Evolutionary conservation across 2,113 vertebrate species (phyloP).

Genomic region (Chlorocebus sabaeus): DNA sequence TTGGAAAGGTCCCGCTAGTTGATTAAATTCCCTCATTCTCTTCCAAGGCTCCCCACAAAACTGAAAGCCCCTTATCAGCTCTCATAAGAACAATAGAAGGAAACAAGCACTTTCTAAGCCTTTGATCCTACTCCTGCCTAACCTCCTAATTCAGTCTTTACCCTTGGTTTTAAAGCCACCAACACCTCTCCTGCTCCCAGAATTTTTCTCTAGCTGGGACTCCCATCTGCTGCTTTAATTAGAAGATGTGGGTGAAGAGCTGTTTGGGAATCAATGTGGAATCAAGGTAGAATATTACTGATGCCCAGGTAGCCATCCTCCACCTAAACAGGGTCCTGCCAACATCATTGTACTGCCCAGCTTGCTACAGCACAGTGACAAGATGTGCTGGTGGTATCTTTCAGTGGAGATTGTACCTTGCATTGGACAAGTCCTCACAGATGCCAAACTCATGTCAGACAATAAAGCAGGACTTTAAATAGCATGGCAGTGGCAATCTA

Average conservation of each 20-base stretch:
- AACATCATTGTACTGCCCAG: rapidly evolving
- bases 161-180: not conserved
- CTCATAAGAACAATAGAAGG: constrained; percentile 31
- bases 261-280: not conserved
- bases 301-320: not conserved
- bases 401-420: not conserved
- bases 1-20: not conserved
- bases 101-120: constrained; percentile 28
- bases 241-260: no score
- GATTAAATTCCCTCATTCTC: not conserved
- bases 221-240: not conserved
- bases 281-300: not conserved
- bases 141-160: not conserved
- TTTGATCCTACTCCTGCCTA: not conserved
- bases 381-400: not conserved
- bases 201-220: not conserved
- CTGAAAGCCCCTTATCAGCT: constrained; percentile 31
- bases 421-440: not conserved
- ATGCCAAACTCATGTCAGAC: not conserved
- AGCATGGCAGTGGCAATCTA: not conserved
- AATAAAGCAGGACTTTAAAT: not conserved
- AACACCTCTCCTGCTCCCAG: not conserved
- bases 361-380: not conserved
- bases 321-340: not conserved
- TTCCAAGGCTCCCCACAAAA: not conserved